Percentiles rank a stretch among this genome's conserved stretches.
Conservation (phyloP, 64 coral and sea anemone genomes). For the Montipora efflorescens region DNA sequence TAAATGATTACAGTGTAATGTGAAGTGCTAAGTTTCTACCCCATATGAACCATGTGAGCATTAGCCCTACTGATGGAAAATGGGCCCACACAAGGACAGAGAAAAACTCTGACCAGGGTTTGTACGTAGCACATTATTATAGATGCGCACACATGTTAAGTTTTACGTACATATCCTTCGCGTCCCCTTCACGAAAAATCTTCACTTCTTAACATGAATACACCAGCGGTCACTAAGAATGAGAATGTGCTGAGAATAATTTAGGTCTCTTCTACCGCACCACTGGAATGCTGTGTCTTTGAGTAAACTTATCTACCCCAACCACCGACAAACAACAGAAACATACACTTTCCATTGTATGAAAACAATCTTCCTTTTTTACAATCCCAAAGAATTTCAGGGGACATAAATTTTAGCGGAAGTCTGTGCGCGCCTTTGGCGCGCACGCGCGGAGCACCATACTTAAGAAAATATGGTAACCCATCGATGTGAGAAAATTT, state of each 20-base stretch:
- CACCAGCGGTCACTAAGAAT: neutral
- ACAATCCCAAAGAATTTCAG: too few relatives aligned
- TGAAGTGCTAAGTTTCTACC: too few relatives aligned
- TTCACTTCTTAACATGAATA: neutral
- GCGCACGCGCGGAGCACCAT: too few relatives aligned
- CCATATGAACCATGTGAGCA: too few relatives aligned
- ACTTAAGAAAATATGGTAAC: too few relatives aligned
- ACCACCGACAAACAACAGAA: neutral
- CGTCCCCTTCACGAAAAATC: neutral
- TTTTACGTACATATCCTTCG: neutral
- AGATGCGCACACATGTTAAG: neutral
- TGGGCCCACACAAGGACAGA: too few relatives aligned
- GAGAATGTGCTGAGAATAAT: neutral
- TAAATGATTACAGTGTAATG: too few relatives aligned
- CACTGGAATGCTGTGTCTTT: neutral
- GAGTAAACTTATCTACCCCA: neutral
- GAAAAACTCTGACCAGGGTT: neutral
- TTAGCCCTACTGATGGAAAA: too few relatives aligned
- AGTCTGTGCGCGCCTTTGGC: too few relatives aligned
- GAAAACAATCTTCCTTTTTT: neutral
- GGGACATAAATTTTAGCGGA: too few relatives aligned
- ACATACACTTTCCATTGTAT: neutral
- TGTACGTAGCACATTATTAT: neutral
- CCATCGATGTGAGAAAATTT: too few relatives aligned
- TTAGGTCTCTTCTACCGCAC: neutral